Evolutionary conservation across 1,140 invertebrate genomes (phyloP).

Genomic region (Cydia amplana): DNA sequence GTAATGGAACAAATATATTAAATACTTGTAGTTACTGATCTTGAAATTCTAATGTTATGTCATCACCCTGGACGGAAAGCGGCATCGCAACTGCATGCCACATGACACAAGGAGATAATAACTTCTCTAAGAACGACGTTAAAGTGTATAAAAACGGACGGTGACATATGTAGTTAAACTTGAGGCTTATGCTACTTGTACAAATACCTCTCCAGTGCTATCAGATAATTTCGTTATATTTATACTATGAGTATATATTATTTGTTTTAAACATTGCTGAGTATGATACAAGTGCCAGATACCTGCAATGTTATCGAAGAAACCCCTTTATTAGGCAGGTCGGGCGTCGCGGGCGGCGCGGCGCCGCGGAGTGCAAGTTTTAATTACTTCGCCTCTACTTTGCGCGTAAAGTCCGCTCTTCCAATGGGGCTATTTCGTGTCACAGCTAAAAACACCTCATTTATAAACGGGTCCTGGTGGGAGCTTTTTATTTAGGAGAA

Average conservation of each 20-base stretch:
- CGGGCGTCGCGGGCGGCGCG: slow-evolving; percentile 5
- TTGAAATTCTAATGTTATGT: too few relatives aligned
- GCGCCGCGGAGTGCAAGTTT: slow-evolving; percentile 56
- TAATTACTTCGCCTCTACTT: slow-evolving; percentile 67
- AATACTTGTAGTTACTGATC: too few relatives aligned
- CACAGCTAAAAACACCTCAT: slow-evolving; percentile 65
- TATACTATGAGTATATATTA: not conserved
- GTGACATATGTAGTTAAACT: too few relatives aligned
- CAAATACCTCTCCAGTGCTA: too few relatives aligned
- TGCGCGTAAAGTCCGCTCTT: slow-evolving; percentile 49
- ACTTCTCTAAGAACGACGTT: too few relatives aligned
- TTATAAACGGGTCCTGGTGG: slow-evolving; percentile 56
- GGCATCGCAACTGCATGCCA: too few relatives aligned
- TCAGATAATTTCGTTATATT: too few relatives aligned
- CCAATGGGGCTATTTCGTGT: slow-evolving; percentile 58
- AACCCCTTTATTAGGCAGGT: not conserved
- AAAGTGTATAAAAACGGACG: too few relatives aligned
- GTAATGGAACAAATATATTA: not conserved
- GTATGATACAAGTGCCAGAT: slow-evolving; percentile 1
- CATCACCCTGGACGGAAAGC: too few relatives aligned
- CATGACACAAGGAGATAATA: too few relatives aligned
- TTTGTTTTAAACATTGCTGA: not conserved
- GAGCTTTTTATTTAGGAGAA: slow-evolving; percentile 46
- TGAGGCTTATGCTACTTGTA: too few relatives aligned
- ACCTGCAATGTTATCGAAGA: not conserved